Evolutionary conservation across 23 tunicate species (phyloP), one percentile per base, ranked within the genome.

Genomic region (Halocynthia roretzi): DNA sequence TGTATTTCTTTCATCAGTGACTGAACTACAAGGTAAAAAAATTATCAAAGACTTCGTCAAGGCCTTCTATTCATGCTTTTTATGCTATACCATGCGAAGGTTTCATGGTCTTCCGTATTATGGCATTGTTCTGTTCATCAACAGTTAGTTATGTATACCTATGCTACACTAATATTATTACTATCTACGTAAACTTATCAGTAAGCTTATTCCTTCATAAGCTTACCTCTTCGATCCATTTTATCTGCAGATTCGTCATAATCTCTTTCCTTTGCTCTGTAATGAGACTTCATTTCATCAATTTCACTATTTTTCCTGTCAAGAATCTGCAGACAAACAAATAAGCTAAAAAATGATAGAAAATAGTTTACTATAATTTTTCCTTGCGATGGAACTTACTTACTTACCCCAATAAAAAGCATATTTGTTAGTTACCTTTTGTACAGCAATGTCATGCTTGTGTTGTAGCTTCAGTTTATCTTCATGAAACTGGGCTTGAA

Each of bases 401-500:
- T n/a, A n/a, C n/a, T n/a, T 14, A 58, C 17, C 17, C 5, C 63
- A 58, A 58, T 1, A 58, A 14, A 14, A 2, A n/a, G n/a, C 63
- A 58, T 14, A n/a, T 58, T 58, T 58, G 9, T 54, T 10, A 73
- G 9, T 9, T 73, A 87, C 93, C 67, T 85, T 90, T 62, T 90
- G 97, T 49, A 90, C 83, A 10, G 90, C 97, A 21, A 80, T 62
- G 52, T 90, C 97, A 67, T 90, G 97, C 66, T 90, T 85, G 76
- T 90, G 97, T 62, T 90, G 97, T 11, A 90, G 72, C 19, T 85
- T 81, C 40, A 90, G 61, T 53, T 90, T 90, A 15, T 90, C 97
- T 67, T 90, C 97, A 75, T 90, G 90, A 76, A 85, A 90, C 58
- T 76, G 76, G 6, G 97, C 97, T 77, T 90, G 90, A 15, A 84